Conservation (phyloP, 2,113 vertebrate genomes). For the Microcebus griseorufus region DNA sequence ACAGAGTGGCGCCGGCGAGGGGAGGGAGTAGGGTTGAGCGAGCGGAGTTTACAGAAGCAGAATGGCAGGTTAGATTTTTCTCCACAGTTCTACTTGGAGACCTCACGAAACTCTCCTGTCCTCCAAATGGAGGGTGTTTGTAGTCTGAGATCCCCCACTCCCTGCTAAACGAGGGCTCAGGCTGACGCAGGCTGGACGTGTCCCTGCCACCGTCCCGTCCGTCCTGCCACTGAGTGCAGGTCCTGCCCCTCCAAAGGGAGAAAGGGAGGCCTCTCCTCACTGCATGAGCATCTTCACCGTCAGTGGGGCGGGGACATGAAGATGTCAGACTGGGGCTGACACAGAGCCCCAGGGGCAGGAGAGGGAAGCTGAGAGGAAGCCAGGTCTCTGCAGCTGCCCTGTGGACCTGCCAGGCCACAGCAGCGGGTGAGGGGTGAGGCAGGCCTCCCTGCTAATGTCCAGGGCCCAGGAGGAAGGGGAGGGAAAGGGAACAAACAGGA, state of each 20-base stretch:
- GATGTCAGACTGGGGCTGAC: neutral
- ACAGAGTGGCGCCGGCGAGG: too few species aligned
- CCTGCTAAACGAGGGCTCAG: neutral
- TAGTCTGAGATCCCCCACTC: neutral
- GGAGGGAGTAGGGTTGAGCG: too few species aligned
- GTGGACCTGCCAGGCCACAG: neutral
- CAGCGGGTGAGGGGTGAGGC: neutral
- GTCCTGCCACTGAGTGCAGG: too few species aligned
- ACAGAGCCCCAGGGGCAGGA: neutral
- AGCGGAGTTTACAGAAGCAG: too few species aligned
- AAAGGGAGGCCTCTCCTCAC: neutral
- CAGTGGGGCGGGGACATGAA: rapidly evolving
- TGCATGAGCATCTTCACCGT: constrained; percentile 48
- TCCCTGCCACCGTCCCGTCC: too few species aligned
- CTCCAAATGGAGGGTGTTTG: neutral
- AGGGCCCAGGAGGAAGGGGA: rapidly evolving
- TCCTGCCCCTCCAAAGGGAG: neutral
- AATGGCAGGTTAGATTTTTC: too few species aligned
- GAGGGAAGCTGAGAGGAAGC: neutral
- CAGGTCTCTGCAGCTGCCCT: neutral
- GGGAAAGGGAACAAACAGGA: neutral
- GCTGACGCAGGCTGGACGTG: too few species aligned
- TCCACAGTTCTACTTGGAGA: neutral
- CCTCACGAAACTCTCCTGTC: neutral
- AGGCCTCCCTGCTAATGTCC: too few species aligned